Evolutionary conservation across 2,797 vertebrate genomes (phyloP).

Genomic region (Sebastes aleutianus): DNA sequence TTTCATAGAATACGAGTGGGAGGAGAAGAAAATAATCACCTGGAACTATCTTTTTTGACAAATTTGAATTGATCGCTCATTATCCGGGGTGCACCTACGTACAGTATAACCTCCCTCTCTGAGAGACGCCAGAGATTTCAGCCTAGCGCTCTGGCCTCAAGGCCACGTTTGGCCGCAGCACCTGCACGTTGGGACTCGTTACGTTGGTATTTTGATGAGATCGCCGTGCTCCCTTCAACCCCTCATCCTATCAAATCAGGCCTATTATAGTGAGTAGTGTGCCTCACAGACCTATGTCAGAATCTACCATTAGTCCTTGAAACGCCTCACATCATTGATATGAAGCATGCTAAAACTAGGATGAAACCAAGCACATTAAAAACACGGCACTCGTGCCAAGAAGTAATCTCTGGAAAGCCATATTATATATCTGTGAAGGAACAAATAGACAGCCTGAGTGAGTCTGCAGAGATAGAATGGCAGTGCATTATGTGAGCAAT

Average conservation of each 20-base stretch:
- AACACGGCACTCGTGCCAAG: conserved; percentile 25
- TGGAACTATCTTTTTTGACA: conserved; percentile 12
- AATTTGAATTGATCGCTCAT: conserved; percentile 37
- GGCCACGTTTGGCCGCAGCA: conserved; percentile 16
- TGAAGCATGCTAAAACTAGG: conserved; percentile 16
- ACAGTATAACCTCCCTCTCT: not conserved
- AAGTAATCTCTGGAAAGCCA: conserved; percentile 43
- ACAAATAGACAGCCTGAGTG: conserved; percentile 38
- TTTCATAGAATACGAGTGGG: conserved; percentile 22
- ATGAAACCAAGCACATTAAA: conserved; percentile 29
- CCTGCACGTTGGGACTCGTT: conserved; percentile 38
- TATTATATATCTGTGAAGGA: conserved; percentile 40
- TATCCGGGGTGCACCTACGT: conserved; percentile 3
- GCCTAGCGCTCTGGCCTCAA: conserved; percentile 10
- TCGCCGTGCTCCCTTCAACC: conserved; percentile 21
- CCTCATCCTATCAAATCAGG: conserved; percentile 23
- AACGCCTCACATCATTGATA: conserved; percentile 6
- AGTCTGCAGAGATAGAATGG: conserved; percentile 32
- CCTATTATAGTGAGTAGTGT: conserved; percentile 10
- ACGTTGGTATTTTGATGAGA: conserved; percentile 51
- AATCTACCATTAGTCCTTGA: conserved; percentile 20
- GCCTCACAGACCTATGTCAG: not conserved
- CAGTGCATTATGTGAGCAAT: conserved; percentile 35
- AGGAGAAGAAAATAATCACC: conserved; percentile 16
- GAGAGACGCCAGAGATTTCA: conserved; percentile 18